These are phyloP conservation scores for Hedychridium roseum DNA, from an alignment of 2,888 invertebrate species.

Conservation along the genomic window DNA sequence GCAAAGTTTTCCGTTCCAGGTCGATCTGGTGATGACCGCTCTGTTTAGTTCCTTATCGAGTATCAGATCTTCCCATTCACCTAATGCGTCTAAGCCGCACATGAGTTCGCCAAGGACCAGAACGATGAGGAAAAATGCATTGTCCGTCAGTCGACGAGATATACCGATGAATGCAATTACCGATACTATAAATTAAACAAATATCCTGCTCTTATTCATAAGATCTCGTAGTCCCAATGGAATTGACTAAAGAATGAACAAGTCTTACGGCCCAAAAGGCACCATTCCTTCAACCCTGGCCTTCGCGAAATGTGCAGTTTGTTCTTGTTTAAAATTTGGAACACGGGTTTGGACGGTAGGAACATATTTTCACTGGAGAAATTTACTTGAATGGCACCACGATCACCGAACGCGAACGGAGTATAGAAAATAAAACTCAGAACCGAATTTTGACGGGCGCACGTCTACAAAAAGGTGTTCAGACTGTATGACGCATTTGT, in stretches of 20 bases:
- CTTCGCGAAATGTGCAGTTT: conserved; percentile 38
- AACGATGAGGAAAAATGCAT: conserved; percentile 25
- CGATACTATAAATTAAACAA: conserved; percentile 39
- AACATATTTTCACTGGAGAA: conserved; percentile 23
- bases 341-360: conserved; percentile 24
- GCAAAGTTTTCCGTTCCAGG: conserved; percentile 43
- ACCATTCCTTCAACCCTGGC: conserved; percentile 33
- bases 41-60: conserved; percentile 39
- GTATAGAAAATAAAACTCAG: background rate
- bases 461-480: background rate
- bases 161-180: conserved; percentile 31
- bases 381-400: too few species aligned
- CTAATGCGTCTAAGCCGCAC: conserved; percentile 42
- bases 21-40: conserved; percentile 33
- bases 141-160: conserved; percentile 31
- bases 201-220: too few species aligned
- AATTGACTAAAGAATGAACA: background rate
- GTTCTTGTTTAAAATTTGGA: conserved; percentile 26
- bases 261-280: conserved; percentile 35
- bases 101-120: conserved; percentile 40
- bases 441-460: background rate
- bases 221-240: background rate
- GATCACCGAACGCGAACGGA: too few species aligned
- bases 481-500: too few species aligned
- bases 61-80: conserved; percentile 46